phyloP scores from a whole-genome alignment of 2,797 vertebrate genomes.

The Acestrorhynchus altus region DNA sequence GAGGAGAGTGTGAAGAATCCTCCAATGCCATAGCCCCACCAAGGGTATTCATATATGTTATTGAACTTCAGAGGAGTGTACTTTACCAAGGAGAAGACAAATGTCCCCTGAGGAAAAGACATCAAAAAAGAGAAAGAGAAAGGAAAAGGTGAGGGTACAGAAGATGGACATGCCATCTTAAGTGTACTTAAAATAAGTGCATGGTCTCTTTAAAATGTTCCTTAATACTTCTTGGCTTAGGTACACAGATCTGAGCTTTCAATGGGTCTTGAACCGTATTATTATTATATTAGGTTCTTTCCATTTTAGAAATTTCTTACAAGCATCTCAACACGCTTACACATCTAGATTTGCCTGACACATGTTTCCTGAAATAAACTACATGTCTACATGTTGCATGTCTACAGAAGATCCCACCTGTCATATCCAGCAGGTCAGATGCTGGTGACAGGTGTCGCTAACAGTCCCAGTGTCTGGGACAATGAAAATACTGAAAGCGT shows the following conservation, averaged over 20 bases:
- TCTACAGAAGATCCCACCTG: neutral
- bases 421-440: conserved; percentile 35
- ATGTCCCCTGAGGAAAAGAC: conserved; percentile 70
- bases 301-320: too few relatives aligned
- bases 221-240: too few relatives aligned
- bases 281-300: too few relatives aligned
- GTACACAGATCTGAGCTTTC: too few relatives aligned
- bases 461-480: conserved; percentile 26
- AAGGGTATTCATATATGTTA: conserved; percentile 81
- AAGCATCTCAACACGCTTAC: too few relatives aligned
- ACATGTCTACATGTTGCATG: neutral
- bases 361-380: neutral
- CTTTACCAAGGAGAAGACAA: conserved; percentile 78
- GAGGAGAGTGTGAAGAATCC: conserved; percentile 80
- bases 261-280: too few relatives aligned
- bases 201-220: too few relatives aligned
- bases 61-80: conserved; percentile 79
- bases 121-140: neutral
- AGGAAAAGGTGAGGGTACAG: neutral
- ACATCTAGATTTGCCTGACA: too few relatives aligned
- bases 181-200: too few relatives aligned
- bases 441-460: conserved; percentile 40
- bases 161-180: neutral
- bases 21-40: conserved; percentile 82
- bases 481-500: neutral